Conservation (phyloP, 2,888 invertebrate genomes). For the Baronia brevicornis region DNA sequence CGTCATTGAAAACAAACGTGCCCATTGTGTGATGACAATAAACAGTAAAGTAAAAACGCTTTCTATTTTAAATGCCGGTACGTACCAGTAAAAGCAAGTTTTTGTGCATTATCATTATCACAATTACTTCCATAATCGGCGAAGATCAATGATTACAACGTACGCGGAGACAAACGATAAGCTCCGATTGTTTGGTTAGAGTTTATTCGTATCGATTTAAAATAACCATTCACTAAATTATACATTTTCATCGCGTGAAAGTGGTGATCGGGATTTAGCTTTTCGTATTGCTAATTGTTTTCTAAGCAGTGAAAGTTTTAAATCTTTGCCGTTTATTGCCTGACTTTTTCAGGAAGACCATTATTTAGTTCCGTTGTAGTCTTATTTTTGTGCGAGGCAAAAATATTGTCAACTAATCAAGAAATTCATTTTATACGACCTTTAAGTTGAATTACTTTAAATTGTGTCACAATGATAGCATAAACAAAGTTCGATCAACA, state of each 20-base stretch:
- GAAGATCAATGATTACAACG: conserved; percentile 44
- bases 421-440: too few relatives aligned
- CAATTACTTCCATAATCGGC: conserved; percentile 38
- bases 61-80: conserved; percentile 43
- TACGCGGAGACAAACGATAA: conserved; percentile 41
- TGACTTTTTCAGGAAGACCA: conserved; percentile 12
- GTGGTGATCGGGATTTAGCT: conserved; percentile 50
- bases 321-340: conserved; percentile 10
- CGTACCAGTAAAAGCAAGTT: conserved; percentile 47
- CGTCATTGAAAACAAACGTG: conserved; percentile 21
- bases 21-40: conserved; percentile 41
- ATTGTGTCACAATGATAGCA: conserved; percentile 43
- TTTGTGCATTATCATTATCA: conserved; percentile 50
- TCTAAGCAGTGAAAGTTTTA: conserved; percentile 51
- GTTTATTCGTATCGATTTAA: conserved; percentile 44
- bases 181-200: conserved; percentile 44
- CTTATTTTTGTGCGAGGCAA: conserved; percentile 14
- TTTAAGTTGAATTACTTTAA: too few relatives aligned
- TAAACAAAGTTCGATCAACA: conserved; percentile 51
- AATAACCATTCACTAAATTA: conserved; percentile 58
- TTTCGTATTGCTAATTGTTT: conserved; percentile 43
- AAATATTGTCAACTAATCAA: too few relatives aligned
- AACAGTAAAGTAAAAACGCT: conserved; percentile 41
- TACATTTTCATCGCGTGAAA: conserved; percentile 55
- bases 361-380: too few relatives aligned